phyloP scores from a whole-genome alignment of 2,888 invertebrate genomes.

The Perdita meconis region DNA sequence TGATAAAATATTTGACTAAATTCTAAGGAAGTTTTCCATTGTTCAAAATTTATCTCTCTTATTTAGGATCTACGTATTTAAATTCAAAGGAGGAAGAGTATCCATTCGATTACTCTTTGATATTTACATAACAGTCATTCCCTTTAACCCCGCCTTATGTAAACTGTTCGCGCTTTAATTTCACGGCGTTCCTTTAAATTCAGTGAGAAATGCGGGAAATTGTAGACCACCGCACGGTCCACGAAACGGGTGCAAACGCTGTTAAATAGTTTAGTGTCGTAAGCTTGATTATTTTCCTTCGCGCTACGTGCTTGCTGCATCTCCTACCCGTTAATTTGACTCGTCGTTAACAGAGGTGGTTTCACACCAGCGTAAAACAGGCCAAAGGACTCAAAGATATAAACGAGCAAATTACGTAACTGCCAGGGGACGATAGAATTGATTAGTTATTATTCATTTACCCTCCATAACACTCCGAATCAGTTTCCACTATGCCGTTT shows the following conservation, averaged over 20 bases:
- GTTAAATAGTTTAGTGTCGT: slow-evolving; percentile 43
- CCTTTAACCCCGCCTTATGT: background rate
- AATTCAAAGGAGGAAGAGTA: too few species aligned
- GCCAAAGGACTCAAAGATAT: slow-evolving; percentile 11
- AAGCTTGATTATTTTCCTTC: slow-evolving; percentile 41
- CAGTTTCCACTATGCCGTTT: background rate
- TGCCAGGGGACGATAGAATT: background rate
- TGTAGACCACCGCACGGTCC: slow-evolving; percentile 23
- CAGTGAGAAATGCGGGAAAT: slow-evolving; percentile 2
- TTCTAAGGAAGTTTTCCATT: too few species aligned
- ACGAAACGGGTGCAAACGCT: slow-evolving; percentile 13
- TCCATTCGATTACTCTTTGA: background rate
- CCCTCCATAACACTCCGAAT: background rate
- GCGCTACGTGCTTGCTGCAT: background rate
- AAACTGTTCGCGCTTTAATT: background rate
- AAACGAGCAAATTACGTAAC: slow-evolving; percentile 13
- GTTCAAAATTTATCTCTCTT: too few species aligned
- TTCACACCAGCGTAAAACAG: background rate
- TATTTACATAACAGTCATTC: background rate
- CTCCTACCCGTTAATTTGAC: slow-evolving; percentile 26
- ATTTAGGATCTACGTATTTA: too few species aligned
- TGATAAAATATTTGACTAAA: too few species aligned
- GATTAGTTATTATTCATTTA: background rate
- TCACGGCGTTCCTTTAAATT: background rate
- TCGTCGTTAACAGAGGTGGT: slow-evolving; percentile 20